Percentiles rank a stretch among this genome's conserved stretches.
Evolutionary conservation across 2,888 invertebrate genomes (phyloP).

Genomic region (Piscicola geometra): DNA sequence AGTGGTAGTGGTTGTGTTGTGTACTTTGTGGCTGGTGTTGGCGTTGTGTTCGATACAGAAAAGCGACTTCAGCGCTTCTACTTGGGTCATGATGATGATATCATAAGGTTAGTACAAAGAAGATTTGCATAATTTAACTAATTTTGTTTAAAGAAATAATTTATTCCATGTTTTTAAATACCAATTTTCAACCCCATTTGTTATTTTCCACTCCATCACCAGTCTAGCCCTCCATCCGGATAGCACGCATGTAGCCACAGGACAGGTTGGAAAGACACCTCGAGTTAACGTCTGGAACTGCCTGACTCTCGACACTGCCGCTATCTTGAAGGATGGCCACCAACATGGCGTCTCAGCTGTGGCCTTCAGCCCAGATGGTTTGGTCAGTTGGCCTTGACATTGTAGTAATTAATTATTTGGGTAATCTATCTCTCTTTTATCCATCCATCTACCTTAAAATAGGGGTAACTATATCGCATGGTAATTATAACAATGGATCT

Average conservation of each 20-base stretch:
- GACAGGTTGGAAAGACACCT: slow-evolving; percentile 56
- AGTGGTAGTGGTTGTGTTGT: slow-evolving; percentile 52
- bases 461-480: no score
- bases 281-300: slow-evolving; percentile 58
- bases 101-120: slow-evolving; percentile 52
- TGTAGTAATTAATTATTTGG: no score
- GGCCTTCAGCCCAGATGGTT: slow-evolving; percentile 54
- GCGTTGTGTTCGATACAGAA: slow-evolving; percentile 54
- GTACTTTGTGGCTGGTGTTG: slow-evolving; percentile 58
- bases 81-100: slow-evolving; percentile 57
- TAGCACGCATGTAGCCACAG: slow-evolving; percentile 54
- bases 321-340: slow-evolving; percentile 56
- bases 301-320: slow-evolving; percentile 50
- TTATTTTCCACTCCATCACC: slow-evolving; percentile 37
- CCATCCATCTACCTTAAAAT: no score
- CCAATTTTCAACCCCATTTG: not conserved
- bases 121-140: slow-evolving; percentile 7
- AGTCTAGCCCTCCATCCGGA: slow-evolving; percentile 56
- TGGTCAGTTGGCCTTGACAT: no score
- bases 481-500: no score
- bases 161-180: not conserved
- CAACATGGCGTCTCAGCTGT: slow-evolving; percentile 54
- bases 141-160: not conserved
- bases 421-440: no score
- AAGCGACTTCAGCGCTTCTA: slow-evolving; percentile 55